Conservation (phyloP, 1,140 invertebrate species). For the Drosophila persimilis region DNA sequence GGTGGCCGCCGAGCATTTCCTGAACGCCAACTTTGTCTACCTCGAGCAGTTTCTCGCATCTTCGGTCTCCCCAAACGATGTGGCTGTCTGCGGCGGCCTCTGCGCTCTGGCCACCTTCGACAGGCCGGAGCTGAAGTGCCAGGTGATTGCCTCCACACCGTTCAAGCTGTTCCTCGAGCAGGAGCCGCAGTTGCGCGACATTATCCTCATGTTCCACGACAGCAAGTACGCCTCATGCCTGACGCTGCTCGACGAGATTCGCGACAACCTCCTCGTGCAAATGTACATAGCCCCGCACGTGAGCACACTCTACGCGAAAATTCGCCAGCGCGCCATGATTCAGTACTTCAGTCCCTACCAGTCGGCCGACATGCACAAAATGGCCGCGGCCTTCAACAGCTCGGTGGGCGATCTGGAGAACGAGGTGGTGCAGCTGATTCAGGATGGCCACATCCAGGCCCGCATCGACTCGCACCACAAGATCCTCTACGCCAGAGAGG, state of each 20-base stretch:
- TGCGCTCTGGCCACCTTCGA: slow-evolving; percentile 99
- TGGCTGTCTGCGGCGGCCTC: slow-evolving; percentile 97
- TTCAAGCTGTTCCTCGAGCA: slow-evolving; percentile 99
- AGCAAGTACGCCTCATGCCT: slow-evolving; percentile 98
- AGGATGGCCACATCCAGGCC: slow-evolving; percentile 98
- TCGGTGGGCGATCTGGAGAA: slow-evolving; percentile 96
- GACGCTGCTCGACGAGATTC: slow-evolving; percentile 96
- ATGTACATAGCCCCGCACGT: slow-evolving; percentile 99
- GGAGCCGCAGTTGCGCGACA: slow-evolving; percentile 98
- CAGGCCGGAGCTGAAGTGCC: slow-evolving; percentile 95
- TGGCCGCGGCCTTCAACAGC: slow-evolving; percentile 98
- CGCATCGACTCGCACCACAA: slow-evolving; percentile 90
- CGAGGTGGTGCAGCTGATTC: slow-evolving; percentile 98
- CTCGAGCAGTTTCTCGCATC: slow-evolving; percentile 95
- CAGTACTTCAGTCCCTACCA: slow-evolving; percentile 98
- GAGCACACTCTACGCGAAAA: slow-evolving; percentile 95
- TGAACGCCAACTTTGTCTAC: slow-evolving; percentile 96
- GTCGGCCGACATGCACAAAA: slow-evolving; percentile 97
- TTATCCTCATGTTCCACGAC: slow-evolving; percentile 99
- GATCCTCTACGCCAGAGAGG: slow-evolving; percentile 94
- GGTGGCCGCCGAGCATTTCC: slow-evolving; percentile 96
- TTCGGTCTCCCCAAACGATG: slow-evolving; percentile 93
- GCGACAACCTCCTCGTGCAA: slow-evolving; percentile 97
- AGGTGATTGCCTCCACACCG: slow-evolving; percentile 97
- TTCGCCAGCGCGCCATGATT: slow-evolving; percentile 97